Evolutionary conservation across 2,888 invertebrate species (phyloP), one percentile per base, ranked within the genome.

Genomic region (Arge pagana): DNA sequence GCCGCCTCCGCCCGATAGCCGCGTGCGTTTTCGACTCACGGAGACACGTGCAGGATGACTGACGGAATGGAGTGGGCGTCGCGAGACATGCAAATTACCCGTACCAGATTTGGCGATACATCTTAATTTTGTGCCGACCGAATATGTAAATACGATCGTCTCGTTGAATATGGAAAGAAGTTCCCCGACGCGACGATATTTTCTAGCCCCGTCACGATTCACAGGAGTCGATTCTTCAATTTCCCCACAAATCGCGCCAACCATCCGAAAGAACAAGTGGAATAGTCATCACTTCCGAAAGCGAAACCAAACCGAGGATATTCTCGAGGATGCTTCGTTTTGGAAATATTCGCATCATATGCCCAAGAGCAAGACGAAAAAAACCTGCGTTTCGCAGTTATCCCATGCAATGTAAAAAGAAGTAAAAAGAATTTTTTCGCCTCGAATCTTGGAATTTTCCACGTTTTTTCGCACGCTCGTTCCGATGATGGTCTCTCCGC

Each of bases 31-130:
- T 37, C 15, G 37, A 18, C 37, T 16, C 13, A 37, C 15, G n/a
- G 28, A n/a, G 28, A 28, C 8, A 28, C 28, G 28, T 7, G n/a
- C 7, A 28, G 28, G 11, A 13, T n/a, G 11, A 6, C 31, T 31
- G 61, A 62, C 65, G 62, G 62, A 67, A 67, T 63, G 60, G 67
- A 67, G 74, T 74, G 66, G 74, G 74, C 72, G 74, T 71, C 68
- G 65, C 70, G 67, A 64, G 62, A 65, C 70, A 73, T 74, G 74
- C 74, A 73, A 74, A 74, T 74, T 71, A 67, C 62, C 70, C 70
- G 68, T 68, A 63, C 70, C 68, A 72, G 74, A 73, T 73, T 67
- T 65, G 64, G 67, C 71, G 73, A 72, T 74, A 74, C 74, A 74
- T 74, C 74, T 74, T 74, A 74, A 74, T 74, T 72, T 66, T 64